A percentile compares a stretch with the other conserved stretches of the same genome.
These are phyloP conservation scores for Dasysyrphus albostriatus DNA, from an alignment of 2,888 invertebrate genomes.

Conservation along the genomic window DNA sequence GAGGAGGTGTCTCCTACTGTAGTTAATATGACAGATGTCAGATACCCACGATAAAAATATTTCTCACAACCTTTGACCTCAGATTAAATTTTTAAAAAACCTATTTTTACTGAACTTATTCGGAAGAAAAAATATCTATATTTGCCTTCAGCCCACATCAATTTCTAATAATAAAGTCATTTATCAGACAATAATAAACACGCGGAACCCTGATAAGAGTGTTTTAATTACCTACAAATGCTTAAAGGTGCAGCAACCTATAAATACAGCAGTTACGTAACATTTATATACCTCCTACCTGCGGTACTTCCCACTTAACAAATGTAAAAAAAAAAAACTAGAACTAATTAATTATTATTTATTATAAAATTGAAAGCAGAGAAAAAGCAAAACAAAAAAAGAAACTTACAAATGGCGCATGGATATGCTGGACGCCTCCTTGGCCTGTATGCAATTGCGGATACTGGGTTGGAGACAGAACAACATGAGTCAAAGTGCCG, in stretches of 20 bases:
- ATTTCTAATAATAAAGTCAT: neutral
- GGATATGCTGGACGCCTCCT: slow-evolving; percentile 85
- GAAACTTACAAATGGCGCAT: slow-evolving; percentile 87
- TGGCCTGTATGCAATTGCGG: slow-evolving; percentile 84
- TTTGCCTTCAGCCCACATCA: neutral
- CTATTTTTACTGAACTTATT: neutral
- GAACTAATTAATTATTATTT: slow-evolving; percentile 17
- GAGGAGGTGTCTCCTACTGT: neutral
- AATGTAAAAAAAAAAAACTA: neutral
- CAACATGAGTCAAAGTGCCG: slow-evolving; percentile 94
- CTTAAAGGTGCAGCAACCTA: slow-evolving; percentile 13
- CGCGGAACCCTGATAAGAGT: slow-evolving; percentile 12
- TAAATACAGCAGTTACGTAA: neutral
- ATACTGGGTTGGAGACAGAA: slow-evolving; percentile 91
- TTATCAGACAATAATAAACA: slow-evolving; percentile 5
- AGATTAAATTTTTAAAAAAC: neutral
- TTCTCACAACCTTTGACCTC: neutral
- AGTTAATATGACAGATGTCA: neutral
- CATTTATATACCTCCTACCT: neutral
- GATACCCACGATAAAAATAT: neutral
- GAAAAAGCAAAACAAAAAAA: neutral
- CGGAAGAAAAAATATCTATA: neutral
- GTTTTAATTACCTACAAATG: slow-evolving; percentile 5
- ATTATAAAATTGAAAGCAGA: slow-evolving; percentile 10
- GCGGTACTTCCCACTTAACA: neutral